phyloP scores from a whole-genome alignment of 2,888 invertebrate species.

The Agonopterix subpropinquella region DNA sequence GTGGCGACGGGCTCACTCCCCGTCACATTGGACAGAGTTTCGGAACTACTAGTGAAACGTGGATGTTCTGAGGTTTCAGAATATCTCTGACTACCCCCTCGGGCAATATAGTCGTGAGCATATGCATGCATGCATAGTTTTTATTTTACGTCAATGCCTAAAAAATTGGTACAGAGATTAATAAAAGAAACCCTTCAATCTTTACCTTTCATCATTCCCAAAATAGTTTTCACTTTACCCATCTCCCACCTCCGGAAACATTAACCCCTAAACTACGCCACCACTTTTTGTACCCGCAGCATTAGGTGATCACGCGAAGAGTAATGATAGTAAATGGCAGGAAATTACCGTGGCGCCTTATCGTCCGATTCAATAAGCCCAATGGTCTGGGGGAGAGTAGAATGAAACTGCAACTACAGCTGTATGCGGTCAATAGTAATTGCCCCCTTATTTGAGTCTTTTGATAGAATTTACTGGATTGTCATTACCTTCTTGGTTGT shows the following conservation, averaged over 20 bases:
- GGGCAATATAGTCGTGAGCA: no score
- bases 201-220: conserved; percentile 23
- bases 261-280: conserved; percentile 27
- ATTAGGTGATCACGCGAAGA: conserved; percentile 53
- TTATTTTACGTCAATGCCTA: no score
- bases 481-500: conserved; percentile 1
- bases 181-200: conserved; percentile 32
- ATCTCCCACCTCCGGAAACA: conserved; percentile 25
- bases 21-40: no score
- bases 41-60: no score
- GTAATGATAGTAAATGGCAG: conserved; percentile 69
- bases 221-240: conserved; percentile 11
- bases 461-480: conserved; percentile 20
- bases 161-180: no score
- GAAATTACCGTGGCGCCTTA: conserved; percentile 71
- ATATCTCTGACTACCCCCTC: no score
- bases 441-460: conserved; percentile 49
- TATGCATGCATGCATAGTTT: no score
- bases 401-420: conserved; percentile 69
- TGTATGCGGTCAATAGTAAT: conserved; percentile 59
- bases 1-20: no score
- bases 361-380: conserved; percentile 71
- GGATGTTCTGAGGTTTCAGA: no score
- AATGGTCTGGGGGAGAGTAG: conserved; percentile 51
- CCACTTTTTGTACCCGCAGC: conserved; percentile 35